Evolutionary conservation across 1,140 invertebrate species (phyloP).

Genomic region (Acyrthosiphon pisum): DNA sequence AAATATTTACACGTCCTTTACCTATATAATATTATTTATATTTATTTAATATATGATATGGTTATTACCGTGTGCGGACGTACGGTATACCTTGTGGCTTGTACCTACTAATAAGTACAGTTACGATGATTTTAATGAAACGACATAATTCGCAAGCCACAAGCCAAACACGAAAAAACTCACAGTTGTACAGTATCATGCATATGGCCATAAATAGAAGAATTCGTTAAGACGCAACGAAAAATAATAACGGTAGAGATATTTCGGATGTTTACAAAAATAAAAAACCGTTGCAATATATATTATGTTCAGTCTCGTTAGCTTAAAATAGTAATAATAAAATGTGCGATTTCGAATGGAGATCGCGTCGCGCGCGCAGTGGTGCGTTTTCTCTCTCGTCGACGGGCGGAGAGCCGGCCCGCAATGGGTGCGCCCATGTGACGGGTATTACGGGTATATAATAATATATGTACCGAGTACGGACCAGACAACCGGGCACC

Average conservation of each 20-base stretch:
- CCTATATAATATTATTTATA: background rate
- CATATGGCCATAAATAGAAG: background rate
- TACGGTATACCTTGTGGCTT: no score
- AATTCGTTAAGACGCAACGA: background rate
- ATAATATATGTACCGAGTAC: background rate
- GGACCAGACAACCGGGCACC: slow-evolving; percentile 35
- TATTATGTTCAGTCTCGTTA: background rate
- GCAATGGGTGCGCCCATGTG: slow-evolving; percentile 1
- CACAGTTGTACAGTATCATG: background rate
- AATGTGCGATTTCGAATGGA: slow-evolving; percentile 27
- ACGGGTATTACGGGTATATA: background rate
- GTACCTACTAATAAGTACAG: no score
- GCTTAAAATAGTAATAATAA: background rate
- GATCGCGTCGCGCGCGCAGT: background rate
- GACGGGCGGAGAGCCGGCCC: background rate
- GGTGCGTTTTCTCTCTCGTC: slow-evolving; percentile 14
- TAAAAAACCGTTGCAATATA: background rate
- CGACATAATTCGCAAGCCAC: background rate
- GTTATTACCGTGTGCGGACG: no score
- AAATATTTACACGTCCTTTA: background rate
- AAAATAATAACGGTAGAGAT: background rate
- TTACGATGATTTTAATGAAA: background rate
- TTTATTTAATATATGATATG: no score
- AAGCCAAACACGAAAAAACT: background rate
- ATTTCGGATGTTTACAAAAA: slow-evolving; percentile 3